These are phyloP conservation scores for Strigamia maritima DNA, from an alignment of 2,888 invertebrate genomes.

Conservation along the genomic window DNA sequence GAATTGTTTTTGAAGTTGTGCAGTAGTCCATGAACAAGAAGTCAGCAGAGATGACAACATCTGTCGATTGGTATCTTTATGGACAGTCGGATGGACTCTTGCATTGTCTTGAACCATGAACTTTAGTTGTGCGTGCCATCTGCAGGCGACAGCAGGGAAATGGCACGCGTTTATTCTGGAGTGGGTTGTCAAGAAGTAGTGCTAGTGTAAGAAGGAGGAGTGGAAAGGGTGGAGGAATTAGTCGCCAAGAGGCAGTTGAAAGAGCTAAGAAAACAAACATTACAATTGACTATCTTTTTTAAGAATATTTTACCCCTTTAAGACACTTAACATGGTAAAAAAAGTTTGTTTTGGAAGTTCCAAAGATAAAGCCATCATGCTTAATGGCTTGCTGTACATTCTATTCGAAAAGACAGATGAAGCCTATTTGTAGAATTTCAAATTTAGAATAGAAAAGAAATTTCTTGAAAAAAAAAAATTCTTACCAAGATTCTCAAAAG, in stretches of 20 bases:
- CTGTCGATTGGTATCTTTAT: constrained; percentile 27
- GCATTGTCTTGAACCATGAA: constrained; percentile 21
- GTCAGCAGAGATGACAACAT: constrained; percentile 17
- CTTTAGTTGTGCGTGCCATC: constrained; percentile 24
- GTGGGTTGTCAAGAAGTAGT: constrained; percentile 30
- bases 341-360: neutral
- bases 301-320: constrained; percentile 22
- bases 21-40: neutral
- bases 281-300: constrained; percentile 31
- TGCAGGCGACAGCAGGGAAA: constrained; percentile 31
- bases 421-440: constrained; percentile 19
- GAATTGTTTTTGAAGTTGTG: neutral
- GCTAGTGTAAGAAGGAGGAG: neutral
- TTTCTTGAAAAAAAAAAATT: neutral
- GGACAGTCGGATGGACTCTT: constrained; percentile 24
- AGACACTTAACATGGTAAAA: constrained; percentile 17
- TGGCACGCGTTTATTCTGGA: constrained; percentile 25
- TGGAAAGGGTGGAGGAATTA: neutral
- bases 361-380: constrained; percentile 2
- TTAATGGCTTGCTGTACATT: neutral
- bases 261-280: constrained; percentile 34
- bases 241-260: constrained; percentile 16
- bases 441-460: neutral
- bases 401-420: neutral
- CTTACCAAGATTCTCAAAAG: neutral